These are phyloP conservation scores for Hippocampus barbouri DNA, from an alignment of 2,113 vertebrate genomes.

Conservation along the genomic window DNA sequence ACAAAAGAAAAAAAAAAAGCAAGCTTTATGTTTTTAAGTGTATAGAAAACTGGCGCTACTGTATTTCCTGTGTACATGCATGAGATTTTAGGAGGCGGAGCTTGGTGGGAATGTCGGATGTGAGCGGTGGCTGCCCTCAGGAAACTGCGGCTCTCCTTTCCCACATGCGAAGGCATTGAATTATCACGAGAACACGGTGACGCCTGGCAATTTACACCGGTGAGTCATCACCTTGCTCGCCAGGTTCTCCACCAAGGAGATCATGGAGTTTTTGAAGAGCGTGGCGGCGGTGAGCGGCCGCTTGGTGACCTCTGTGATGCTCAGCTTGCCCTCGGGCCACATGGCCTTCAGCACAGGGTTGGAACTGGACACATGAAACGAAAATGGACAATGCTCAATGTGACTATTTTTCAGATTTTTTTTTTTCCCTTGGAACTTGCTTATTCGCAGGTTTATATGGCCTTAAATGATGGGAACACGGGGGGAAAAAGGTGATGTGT, in stretches of 20 bases:
- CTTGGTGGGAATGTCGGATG: no score
- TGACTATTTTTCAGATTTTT: not conserved
- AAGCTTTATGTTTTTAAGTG: no score
- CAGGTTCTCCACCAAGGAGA: constrained; percentile 92
- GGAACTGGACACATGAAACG: constrained; percentile 67
- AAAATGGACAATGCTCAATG: not conserved
- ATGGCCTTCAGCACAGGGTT: constrained; percentile 91
- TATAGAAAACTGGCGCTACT: no score
- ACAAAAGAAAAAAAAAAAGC: no score
- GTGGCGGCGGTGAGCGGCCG: constrained; percentile 89
- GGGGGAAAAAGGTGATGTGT: not conserved
- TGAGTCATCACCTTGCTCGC: constrained; percentile 82
- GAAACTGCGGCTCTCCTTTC: no score
- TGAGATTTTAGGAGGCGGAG: no score
- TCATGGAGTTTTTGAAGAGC: constrained; percentile 98
- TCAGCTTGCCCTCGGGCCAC: constrained; percentile 98
- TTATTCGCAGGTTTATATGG: not conserved
- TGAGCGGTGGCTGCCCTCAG: no score
- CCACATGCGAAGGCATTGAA: no score
- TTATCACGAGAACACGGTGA: no score
- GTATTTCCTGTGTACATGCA: no score
- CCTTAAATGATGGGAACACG: not conserved
- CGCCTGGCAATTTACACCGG: not conserved
- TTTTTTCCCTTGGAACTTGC: no score
- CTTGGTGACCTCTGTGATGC: constrained; percentile 97